Conservation (phyloP, 2,113 vertebrate species). For the Prionailurus bengalensis region DNA sequence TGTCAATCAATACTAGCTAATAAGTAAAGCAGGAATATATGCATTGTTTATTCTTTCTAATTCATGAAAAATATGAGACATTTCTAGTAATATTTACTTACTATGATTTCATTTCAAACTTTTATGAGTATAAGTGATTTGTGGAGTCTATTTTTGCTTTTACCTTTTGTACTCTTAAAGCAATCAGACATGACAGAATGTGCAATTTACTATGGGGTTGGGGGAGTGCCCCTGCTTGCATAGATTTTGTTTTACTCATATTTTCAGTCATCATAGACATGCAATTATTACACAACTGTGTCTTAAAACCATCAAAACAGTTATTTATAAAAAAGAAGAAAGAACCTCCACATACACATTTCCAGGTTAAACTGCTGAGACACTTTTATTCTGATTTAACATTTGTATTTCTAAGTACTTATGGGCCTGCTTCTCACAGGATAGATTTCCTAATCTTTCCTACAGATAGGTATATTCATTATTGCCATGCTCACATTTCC, state of each 20-base stretch:
- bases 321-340: slow-evolving; percentile 83
- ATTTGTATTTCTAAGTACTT: slow-evolving; percentile 73
- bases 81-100: slow-evolving; percentile 37
- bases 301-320: slow-evolving; percentile 82
- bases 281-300: slow-evolving; percentile 84
- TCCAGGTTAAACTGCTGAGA: slow-evolving; percentile 81
- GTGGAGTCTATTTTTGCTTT: slow-evolving; percentile 57
- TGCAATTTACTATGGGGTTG: slow-evolving; percentile 78
- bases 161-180: slow-evolving; percentile 74
- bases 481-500: background rate
- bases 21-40: background rate
- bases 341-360: slow-evolving; percentile 73
- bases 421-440: slow-evolving; percentile 25
- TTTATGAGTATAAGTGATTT: slow-evolving; percentile 67
- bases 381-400: slow-evolving; percentile 72
- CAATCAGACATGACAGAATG: slow-evolving; percentile 81
- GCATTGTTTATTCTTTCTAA: slow-evolving; percentile 48
- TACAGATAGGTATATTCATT: background rate
- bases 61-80: slow-evolving; percentile 47
- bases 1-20: background rate
- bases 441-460: slow-evolving; percentile 21
- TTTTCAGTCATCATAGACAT: slow-evolving; percentile 81
- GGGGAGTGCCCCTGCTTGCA: slow-evolving; percentile 25
- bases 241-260: slow-evolving; percentile 77
- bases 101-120: slow-evolving; percentile 75